Evolutionary conservation across 2,113 vertebrate species (phyloP).

Genomic region (Trogon surrucura): DNA sequence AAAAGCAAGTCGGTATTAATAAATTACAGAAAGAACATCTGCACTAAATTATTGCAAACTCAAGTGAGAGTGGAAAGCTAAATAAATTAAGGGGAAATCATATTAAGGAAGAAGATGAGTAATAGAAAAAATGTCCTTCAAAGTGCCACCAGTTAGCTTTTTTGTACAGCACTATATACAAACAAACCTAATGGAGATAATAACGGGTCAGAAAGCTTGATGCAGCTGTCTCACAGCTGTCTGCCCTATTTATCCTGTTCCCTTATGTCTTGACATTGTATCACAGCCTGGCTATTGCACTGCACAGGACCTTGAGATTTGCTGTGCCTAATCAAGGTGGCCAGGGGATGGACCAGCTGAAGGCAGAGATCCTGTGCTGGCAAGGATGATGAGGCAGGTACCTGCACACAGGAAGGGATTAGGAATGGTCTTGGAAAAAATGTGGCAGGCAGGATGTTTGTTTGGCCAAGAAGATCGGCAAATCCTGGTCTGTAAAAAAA

Average conservation of each 20-base stretch:
- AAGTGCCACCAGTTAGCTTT: conserved; percentile 53
- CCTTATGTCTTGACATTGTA: background rate
- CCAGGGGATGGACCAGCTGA: background rate
- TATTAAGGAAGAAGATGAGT: conserved; percentile 37
- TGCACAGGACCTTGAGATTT: background rate
- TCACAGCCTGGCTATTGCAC: background rate
- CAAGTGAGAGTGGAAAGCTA: conserved; percentile 66
- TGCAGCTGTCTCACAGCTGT: conserved; percentile 58
- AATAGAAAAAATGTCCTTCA: conserved; percentile 49
- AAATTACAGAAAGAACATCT: conserved; percentile 61
- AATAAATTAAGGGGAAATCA: conserved; percentile 50
- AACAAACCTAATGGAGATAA: conserved; percentile 43
- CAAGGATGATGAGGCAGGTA: background rate
- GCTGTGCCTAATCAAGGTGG: background rate
- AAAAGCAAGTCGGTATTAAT: conserved; percentile 36
- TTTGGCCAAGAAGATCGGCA: background rate
- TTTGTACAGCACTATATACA: conserved; percentile 9
- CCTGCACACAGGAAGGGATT: background rate
- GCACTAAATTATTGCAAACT: conserved; percentile 43
- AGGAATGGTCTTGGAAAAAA: background rate
- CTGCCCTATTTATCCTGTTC: background rate
- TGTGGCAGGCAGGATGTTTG: background rate
- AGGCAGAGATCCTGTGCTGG: background rate
- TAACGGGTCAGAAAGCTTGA: conserved; percentile 20
- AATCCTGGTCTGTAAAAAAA: background rate